Base-by-base conservation (phyloP, 64 coral and sea anemone species). In the Actinia tenebrosa region DNA sequence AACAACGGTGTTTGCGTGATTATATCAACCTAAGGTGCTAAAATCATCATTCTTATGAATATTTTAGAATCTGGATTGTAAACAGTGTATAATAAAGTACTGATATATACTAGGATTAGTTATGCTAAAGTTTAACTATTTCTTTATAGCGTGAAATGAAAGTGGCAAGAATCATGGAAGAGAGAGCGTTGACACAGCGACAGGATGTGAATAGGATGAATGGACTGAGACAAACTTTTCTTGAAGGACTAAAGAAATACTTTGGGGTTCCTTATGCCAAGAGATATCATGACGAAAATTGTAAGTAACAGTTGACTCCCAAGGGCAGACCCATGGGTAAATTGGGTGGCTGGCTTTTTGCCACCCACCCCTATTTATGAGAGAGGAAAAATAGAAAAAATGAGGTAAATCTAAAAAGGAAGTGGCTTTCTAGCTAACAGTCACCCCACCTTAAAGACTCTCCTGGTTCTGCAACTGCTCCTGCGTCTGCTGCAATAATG, bases 261-360 rank as follows among this genome's bases (percentile, higher is more conserved):
- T 92, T 92, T 90, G 96, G 96, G 60, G 86, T 98, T 11, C 96
- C 96, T 60, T 98, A 98, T 87, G 96, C 96, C 9, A 98, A 92
- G 83, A 87, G 87, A 91, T 98, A 98, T 64, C 96, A 98, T 64
- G 83, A 93, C 25, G 82, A 93, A 83, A 91, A 87, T 85, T 84
- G 96, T 98, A 95, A 92, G 90, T 45, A 22, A 20, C 43, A 11
- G 0, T 50, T 50, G 0, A 50, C 47, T 50, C 7, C 7, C 47
- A 50, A 50, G 3, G 47, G 47, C 47, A 50, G 47, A 50, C 7
- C 47, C 30, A 0, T 37, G 30, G 30, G 30, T 37, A 37, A 1
- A 37, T 37, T 37, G 30, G 30, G 30, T 37, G 30, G 30, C 30
- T 37, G 30, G 30, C 30, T 23, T 83, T 3, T 72, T 71, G 27